Evolutionary conservation across 2,113 vertebrate species (phyloP), one percentile per base, ranked within the genome.

Genomic region (Chaetodon auriga): DNA sequence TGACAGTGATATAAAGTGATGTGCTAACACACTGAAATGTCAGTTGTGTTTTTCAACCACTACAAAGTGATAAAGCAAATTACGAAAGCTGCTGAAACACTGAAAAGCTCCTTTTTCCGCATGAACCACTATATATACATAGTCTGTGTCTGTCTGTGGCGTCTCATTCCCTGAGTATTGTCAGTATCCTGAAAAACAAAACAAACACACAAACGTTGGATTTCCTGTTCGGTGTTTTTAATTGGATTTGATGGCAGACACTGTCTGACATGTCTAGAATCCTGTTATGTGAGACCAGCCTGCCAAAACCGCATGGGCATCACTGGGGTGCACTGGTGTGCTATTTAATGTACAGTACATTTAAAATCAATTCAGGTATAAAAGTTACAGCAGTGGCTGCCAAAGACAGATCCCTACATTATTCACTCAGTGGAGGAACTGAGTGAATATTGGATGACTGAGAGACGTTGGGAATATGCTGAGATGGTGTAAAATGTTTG

Each of bases 351-450:
- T 74, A 70, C 63, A 60, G 58, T 77, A 81, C 80, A 84, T 90
- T 90, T 85, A 81, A 87, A 88, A 89, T 81, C 89, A 82, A 80
- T 85, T 70, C 36, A 80, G 80, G 85, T 70, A 66, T 80, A 75
- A 66, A 83, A 77, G 73, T 73, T 77, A 46, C 62, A 49, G 66
- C 75, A 54, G 83, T 57, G 54, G 38, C 71, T 91, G 89, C 78
- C 82, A 82, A 80, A 89, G 78, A 75, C 45, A 19, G 41, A 58
- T 61, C 30, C 76, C 85, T 90, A 75, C 78, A 89, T 93, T 91
- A 93, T 88, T 88, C 84, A 92, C 69, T 54, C 2, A 45, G 70
- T 83, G 70, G 48, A 68, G 68, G 73, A 73, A 45, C 57, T 75
- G 21, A 74, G 62, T 84, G 74, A 86, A 90, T 89, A 84, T 71